phyloP scores from a whole-genome alignment of 2,113 vertebrate species.

The Typhlomys cinereus region DNA sequence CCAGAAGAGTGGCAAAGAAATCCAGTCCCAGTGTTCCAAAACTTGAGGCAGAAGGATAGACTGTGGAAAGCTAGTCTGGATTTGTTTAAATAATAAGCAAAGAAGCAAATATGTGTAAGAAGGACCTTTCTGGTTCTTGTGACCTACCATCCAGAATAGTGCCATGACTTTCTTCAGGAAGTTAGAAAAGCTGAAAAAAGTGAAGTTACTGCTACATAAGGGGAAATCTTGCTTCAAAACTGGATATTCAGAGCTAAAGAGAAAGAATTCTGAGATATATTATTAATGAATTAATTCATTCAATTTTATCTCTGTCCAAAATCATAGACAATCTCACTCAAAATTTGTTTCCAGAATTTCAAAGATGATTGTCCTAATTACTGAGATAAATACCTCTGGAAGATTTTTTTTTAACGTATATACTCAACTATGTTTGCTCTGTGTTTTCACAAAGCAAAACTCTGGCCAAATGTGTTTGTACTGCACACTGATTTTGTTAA shows the following conservation, averaged over 20 bases:
- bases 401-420: too few species aligned
- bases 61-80: background rate
- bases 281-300: background rate
- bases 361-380: background rate
- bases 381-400: too few species aligned
- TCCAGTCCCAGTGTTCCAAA: background rate
- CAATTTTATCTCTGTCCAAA: too few species aligned
- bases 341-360: background rate
- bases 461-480: background rate
- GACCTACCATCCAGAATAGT: background rate
- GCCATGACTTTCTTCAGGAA: background rate
- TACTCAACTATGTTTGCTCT: background rate
- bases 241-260: background rate
- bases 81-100: background rate
- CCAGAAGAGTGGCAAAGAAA: background rate
- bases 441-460: background rate
- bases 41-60: background rate
- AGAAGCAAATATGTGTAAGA: background rate
- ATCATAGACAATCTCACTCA: background rate
- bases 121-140: background rate
- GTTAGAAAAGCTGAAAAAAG: background rate
- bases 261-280: background rate
- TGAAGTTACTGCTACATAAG: background rate
- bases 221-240: background rate
- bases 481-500: too few species aligned